A percentile compares a stretch with the other conserved stretches of the same genome.
Evolutionary conservation across 2,888 invertebrate species (phyloP).

Genomic region (Acanthopleura granulata): DNA sequence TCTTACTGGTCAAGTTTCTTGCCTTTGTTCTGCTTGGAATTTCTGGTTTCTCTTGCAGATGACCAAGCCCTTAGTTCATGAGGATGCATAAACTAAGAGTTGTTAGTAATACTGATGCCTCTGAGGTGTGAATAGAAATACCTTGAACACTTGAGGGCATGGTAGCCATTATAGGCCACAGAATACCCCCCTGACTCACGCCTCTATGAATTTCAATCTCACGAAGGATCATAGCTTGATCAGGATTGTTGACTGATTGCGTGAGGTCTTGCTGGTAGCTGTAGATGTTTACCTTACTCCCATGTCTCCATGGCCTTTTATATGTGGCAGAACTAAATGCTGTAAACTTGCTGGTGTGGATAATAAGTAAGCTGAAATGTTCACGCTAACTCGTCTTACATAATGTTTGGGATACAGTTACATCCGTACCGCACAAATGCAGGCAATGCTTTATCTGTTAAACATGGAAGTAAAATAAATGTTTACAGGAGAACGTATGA

Average conservation of each 20-base stretch:
- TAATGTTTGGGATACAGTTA: neutral
- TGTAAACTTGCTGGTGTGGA: neutral
- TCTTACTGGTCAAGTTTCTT: neutral
- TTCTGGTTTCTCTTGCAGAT: neutral
- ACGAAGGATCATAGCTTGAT: too few species aligned
- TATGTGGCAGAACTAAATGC: constrained; percentile 4
- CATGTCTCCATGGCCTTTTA: neutral
- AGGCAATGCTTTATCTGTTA: neutral
- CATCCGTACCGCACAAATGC: neutral
- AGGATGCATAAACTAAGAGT: neutral
- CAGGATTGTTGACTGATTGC: neutral
- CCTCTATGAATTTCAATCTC: too few species aligned
- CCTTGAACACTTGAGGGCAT: too few species aligned
- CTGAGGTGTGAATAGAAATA: too few species aligned
- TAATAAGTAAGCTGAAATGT: neutral
- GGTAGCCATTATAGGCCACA: too few species aligned
- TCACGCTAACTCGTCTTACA: constrained; percentile 10
- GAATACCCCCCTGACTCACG: too few species aligned
- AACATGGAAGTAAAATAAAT: too few species aligned
- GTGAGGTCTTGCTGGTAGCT: constrained; percentile 1
- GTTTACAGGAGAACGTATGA: too few species aligned
- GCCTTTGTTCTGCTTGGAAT: neutral
- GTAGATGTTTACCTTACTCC: neutral
- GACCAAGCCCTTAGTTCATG: neutral
- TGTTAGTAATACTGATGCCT: too few species aligned